These are phyloP conservation scores for Baccha elongata DNA, from an alignment of 2,888 invertebrate species.

Conservation along the genomic window DNA sequence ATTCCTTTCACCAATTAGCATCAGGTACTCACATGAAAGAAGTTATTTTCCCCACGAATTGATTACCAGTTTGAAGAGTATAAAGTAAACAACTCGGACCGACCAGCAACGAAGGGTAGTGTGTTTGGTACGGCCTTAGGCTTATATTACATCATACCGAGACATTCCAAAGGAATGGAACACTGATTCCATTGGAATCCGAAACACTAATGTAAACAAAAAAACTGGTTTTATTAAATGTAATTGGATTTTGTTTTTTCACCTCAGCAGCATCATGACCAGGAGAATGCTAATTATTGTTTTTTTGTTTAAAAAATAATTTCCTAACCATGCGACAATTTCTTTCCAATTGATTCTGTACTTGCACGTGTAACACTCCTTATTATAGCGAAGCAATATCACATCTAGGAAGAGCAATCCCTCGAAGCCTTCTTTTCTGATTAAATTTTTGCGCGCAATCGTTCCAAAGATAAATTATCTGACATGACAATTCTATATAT, in stretches of 20 bases:
- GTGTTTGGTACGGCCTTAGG: constrained; percentile 13
- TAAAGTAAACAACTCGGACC: neutral
- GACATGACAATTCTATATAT: constrained; percentile 65
- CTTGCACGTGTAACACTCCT: neutral
- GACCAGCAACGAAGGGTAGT: constrained; percentile 13
- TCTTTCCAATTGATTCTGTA: constrained; percentile 29
- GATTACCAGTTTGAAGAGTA: constrained; percentile 8
- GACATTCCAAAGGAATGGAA: constrained; percentile 25
- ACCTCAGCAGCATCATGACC: neutral
- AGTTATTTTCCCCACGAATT: constrained; percentile 18
- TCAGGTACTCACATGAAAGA: constrained; percentile 9
- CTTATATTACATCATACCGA: constrained; percentile 31
- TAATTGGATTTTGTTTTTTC: constrained; percentile 6
- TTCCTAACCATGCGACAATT: constrained; percentile 46
- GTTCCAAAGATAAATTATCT: constrained; percentile 64
- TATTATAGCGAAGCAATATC: neutral
- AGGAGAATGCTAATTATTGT: constrained; percentile 58
- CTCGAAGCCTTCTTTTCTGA: constrained; percentile 38
- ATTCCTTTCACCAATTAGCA: constrained; percentile 43
- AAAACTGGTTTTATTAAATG: constrained; percentile 55
- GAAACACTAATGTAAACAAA: constrained; percentile 43
- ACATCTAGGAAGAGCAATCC: constrained; percentile 9
- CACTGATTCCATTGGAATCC: constrained; percentile 53
- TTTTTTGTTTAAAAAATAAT: constrained; percentile 44
- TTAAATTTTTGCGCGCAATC: constrained; percentile 58